Evolutionary conservation across 2,113 vertebrate genomes (phyloP).

Genomic region (Puma concolor): DNA sequence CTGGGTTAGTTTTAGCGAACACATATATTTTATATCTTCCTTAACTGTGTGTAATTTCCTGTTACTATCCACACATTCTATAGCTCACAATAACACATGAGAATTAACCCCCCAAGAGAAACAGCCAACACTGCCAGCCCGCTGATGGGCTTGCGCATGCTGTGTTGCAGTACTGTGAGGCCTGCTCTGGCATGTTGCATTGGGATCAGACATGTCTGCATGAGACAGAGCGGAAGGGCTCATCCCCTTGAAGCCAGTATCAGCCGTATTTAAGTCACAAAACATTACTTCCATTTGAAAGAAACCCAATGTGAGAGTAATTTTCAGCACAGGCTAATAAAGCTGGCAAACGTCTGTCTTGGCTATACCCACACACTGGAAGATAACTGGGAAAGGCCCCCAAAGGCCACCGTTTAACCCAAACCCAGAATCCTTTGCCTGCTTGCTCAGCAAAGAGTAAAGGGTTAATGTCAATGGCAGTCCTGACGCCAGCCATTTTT

Average conservation of each 20-base stretch:
- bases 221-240: background rate
- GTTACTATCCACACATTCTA: background rate
- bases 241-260: background rate
- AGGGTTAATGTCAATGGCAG: too few species aligned
- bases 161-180: background rate
- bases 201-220: rapidly evolving
- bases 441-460: background rate
- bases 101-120: background rate
- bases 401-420: background rate
- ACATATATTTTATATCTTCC: background rate
- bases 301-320: background rate
- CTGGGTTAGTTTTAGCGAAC: background rate
- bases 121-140: background rate
- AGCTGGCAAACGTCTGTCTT: background rate
- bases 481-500: background rate
- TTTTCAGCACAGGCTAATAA: background rate
- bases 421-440: background rate
- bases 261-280: background rate
- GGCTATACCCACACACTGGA: background rate
- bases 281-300: background rate
- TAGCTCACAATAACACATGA: background rate
- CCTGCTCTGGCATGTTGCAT: too few species aligned
- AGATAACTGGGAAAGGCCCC: background rate
- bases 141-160: background rate
- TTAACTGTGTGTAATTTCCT: background rate